These are phyloP conservation scores for Cyprinella venusta DNA, from an alignment of 2,797 vertebrate genomes.

Conservation along the genomic window DNA sequence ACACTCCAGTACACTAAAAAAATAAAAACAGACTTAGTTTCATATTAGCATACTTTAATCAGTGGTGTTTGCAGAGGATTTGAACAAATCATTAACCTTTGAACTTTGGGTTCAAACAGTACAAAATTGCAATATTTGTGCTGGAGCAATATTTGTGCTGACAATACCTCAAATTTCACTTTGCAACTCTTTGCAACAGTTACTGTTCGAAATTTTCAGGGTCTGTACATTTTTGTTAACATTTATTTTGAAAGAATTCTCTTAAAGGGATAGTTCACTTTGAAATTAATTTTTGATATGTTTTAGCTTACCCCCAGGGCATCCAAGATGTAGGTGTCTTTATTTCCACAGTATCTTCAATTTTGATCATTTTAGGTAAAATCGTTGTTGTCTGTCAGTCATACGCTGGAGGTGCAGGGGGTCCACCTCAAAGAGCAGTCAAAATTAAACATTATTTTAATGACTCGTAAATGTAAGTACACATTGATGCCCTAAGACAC, in stretches of 20 bases:
- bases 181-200: not conserved
- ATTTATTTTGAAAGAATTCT: not conserved
- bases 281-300: too few relatives aligned
- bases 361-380: too few relatives aligned
- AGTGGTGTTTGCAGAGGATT: not conserved
- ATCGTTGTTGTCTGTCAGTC: too few relatives aligned
- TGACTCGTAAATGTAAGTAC: too few relatives aligned
- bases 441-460: too few relatives aligned
- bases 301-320: too few relatives aligned
- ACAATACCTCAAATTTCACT: not conserved
- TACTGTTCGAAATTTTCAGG: not conserved
- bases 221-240: not conserved
- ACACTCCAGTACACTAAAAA: conserved; percentile 25
- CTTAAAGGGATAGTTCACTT: not conserved
- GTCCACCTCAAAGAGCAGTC: too few relatives aligned
- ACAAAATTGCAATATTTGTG: not conserved
- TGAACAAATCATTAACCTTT: not conserved
- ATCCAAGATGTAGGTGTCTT: too few relatives aligned
- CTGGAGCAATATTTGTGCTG: not conserved
- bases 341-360: too few relatives aligned
- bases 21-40: conserved; percentile 2
- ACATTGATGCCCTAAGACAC: too few relatives aligned
- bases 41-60: not conserved
- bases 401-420: too few relatives aligned
- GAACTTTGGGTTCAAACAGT: not conserved